Evolutionary conservation across 2,797 vertebrate species (phyloP), one percentile per base, ranked within the genome.

Genomic region (Argyrosomus regius): DNA sequence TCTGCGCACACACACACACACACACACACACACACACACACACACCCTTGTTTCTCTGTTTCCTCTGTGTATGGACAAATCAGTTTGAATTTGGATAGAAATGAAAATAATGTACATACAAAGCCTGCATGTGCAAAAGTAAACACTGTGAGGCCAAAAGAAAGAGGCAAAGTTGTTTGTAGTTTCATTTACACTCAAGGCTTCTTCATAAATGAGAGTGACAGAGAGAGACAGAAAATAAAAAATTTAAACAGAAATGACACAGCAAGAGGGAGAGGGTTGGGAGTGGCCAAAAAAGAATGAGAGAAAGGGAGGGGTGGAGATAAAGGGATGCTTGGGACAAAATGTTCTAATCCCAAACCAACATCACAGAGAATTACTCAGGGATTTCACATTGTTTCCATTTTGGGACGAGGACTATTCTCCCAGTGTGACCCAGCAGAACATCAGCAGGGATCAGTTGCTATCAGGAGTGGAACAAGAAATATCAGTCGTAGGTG

Each of bases 331-430:
- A 81, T 85, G 76, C 84, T 84, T 35, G 75, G 88, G 85, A 92
- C 92, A 91, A 85, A 92, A 91, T 91, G 91, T 91, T 86, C 92
- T 85, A 82, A 91, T 88, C 83, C 75, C 70, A 82, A 72, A 82
- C 52, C 80, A 75, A 45, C 81, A 84, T 87, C 74, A 80, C 80
- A 87, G 56, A 79, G 48, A 64, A 69, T 80, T 77, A 72, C 82
- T 81, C 49, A 58, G 81, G 75, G 75, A 86, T 87, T 87, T 86
- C 58, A 83, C 77, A 85, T 79, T 85, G 88, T 87, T 81, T 82
- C 67, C 72, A 72, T 81, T 82, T 75, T 16, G 50, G 81, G 75
- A 73, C 7, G 13, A 58, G 18, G 67, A 65, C 53, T 6, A n/a
- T 66, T 69, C 67, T 83, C 65, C 76, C 39, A 6, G n/a, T 50